Evolutionary conservation across 2,888 invertebrate genomes (phyloP).

Genomic region (Cerastis rubricosa): DNA sequence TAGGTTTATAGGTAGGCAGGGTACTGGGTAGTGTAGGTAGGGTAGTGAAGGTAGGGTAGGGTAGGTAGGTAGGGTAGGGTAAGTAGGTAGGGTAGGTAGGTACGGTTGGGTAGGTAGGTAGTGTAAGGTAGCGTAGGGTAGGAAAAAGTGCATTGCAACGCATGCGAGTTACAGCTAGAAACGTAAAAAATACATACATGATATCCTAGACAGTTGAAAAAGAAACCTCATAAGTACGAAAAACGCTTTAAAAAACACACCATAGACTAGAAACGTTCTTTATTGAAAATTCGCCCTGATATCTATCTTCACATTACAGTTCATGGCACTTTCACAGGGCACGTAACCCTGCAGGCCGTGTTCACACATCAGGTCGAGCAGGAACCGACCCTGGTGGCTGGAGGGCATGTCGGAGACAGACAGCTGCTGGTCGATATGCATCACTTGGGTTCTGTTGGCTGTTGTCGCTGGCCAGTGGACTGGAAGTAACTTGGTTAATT

Average conservation of each 20-base stretch:
- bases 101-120: too few relatives aligned
- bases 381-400: slow-evolving; percentile 71
- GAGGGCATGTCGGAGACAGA: slow-evolving; percentile 68
- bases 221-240: not conserved
- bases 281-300: slow-evolving; percentile 13
- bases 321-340: slow-evolving; percentile 79
- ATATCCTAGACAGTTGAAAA: not conserved
- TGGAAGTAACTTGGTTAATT: slow-evolving; percentile 71
- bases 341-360: slow-evolving; percentile 82
- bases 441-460: slow-evolving; percentile 71
- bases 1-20: too few relatives aligned
- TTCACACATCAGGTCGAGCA: slow-evolving; percentile 77
- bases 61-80: too few relatives aligned
- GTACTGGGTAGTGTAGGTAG: too few relatives aligned
- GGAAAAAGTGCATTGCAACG: too few relatives aligned
- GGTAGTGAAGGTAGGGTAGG: too few relatives aligned
- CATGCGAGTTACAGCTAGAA: too few relatives aligned
- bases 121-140: too few relatives aligned
- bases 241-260: not conserved
- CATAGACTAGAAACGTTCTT: slow-evolving; percentile 27
- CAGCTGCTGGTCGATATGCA: slow-evolving; percentile 74
- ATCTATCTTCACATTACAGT: slow-evolving; percentile 63
- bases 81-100: too few relatives aligned
- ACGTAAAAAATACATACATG: not conserved
- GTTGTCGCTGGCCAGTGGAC: slow-evolving; percentile 76